Percentiles rank a stretch among this genome's conserved stretches.
phyloP scores from a whole-genome alignment of 1,140 invertebrate genomes.

The Cyrtorhinus lividipennis region DNA sequence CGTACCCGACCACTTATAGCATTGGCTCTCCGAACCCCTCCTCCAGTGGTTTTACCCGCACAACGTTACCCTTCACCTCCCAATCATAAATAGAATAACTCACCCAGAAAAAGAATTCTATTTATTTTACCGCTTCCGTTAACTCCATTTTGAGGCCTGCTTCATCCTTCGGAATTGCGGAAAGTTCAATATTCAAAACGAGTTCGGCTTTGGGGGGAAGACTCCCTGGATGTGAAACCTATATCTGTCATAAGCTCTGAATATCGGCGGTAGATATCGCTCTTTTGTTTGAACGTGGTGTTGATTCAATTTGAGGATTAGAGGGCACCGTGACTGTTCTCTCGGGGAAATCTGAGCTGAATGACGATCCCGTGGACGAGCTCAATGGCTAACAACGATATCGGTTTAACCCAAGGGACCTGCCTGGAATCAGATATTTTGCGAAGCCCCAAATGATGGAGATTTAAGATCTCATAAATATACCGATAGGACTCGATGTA shows the following conservation, averaged over 20 bases:
- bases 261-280: background rate
- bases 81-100: background rate
- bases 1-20: background rate
- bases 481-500: no score
- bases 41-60: no score
- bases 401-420: no score
- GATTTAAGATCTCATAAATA: no score
- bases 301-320: background rate
- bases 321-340: no score
- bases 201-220: background rate
- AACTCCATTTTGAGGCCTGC: background rate
- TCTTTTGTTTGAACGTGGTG: background rate
- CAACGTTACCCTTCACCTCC: background rate
- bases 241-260: background rate
- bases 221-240: background rate
- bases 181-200: background rate
- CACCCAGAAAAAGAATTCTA: background rate
- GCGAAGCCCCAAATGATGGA: no score
- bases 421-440: no score
- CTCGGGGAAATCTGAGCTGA: no score
- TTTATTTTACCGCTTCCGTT: background rate
- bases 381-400: no score
- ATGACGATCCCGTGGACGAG: no score
- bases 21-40: background rate
- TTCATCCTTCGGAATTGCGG: background rate